A percentile compares a stretch with the other conserved stretches of the same genome.
Conservation (phyloP, 2,888 invertebrate species). For the Salpingus planirostris region DNA sequence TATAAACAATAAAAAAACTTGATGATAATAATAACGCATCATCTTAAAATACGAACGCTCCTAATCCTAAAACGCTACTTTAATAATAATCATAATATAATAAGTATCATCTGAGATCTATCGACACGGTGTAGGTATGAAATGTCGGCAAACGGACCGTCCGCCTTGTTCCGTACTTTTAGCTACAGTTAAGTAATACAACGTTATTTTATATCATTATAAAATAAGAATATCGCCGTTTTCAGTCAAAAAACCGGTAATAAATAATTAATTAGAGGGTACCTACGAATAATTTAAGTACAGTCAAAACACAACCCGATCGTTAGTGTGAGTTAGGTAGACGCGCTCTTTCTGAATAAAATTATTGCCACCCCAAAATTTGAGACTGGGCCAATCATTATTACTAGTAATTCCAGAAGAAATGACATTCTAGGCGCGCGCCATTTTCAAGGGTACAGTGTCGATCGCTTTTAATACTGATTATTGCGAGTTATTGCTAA, state of each 20-base stretch:
- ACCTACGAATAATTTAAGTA: slow-evolving; percentile 28
- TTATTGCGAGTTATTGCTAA: slow-evolving; percentile 50
- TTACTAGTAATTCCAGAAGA: too few species aligned
- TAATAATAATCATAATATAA: too few species aligned
- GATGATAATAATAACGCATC: slow-evolving; percentile 20
- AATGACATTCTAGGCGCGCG: too few species aligned
- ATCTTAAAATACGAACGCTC: slow-evolving; percentile 18
- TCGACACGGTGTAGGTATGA: neutral
- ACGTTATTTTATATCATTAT: slow-evolving; percentile 8
- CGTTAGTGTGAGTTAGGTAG: too few species aligned
- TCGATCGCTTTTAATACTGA: slow-evolving; percentile 39
- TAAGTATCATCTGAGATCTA: too few species aligned
- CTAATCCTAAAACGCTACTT: too few species aligned
- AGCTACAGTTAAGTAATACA: neutral
- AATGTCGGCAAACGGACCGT: neutral
- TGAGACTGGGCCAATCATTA: slow-evolving; percentile 7
- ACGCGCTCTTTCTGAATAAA: slow-evolving; percentile 12
- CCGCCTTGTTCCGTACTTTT: too few species aligned
- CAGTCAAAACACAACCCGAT: slow-evolving; percentile 26
- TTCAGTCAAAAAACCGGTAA: slow-evolving; percentile 27
- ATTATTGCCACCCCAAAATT: slow-evolving; percentile 29
- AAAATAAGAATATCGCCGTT: slow-evolving; percentile 18
- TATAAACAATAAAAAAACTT: slow-evolving; percentile 16
- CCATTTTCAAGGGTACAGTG: slow-evolving; percentile 6
- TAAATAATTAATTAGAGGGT: slow-evolving; percentile 26